Evolutionary conservation across 2,888 invertebrate genomes (phyloP), one percentile per base, ranked within the genome.

Genomic region (Tipula lateralis): DNA sequence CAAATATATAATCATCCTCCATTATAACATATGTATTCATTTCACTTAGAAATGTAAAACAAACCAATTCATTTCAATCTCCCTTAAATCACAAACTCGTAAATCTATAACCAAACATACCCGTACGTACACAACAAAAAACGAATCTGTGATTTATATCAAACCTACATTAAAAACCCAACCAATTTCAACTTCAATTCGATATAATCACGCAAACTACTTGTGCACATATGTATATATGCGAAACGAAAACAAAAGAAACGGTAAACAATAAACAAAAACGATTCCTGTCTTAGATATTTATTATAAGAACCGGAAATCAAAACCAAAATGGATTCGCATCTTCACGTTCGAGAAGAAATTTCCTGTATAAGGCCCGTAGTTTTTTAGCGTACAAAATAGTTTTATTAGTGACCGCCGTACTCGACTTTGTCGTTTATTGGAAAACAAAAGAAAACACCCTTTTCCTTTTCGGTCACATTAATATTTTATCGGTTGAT

Each of bases 81-180:
- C 50, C 19, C 50, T 6, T 66, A 66, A 24, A 36, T 66, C 44
- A 16, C 44, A 44, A 16, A 44, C 16, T 16, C n/a, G 2, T 16
- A 2, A 7, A 50, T 19, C 19, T 5, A n/a, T n/a, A 50, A 44
- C 39, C 13, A 44, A 7, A 7, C 2, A 32, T 32, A 32, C 32
- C 12, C 9, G 2, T 16, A 6, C 44, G n/a, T n/a, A 16, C 66
- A 66, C 66, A 66, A 24, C 19, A 66, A 24, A 66, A 66, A 6
- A n/a, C n/a, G n/a, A n/a, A 19, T 66, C 24, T 66, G 66, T 66
- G 66, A 66, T 66, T 66, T 66, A 66, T 66, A 66, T 66, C 66
- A 66, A 66, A 66, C 9, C 66, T 66, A 66, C 66, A 66, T 66
- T 50, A 50, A 50, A 50, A 50, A 50, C 44, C 66, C 66, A 66